phyloP scores from a whole-genome alignment of 2,113 vertebrate species.

The Pachycephala philippinensis region DNA sequence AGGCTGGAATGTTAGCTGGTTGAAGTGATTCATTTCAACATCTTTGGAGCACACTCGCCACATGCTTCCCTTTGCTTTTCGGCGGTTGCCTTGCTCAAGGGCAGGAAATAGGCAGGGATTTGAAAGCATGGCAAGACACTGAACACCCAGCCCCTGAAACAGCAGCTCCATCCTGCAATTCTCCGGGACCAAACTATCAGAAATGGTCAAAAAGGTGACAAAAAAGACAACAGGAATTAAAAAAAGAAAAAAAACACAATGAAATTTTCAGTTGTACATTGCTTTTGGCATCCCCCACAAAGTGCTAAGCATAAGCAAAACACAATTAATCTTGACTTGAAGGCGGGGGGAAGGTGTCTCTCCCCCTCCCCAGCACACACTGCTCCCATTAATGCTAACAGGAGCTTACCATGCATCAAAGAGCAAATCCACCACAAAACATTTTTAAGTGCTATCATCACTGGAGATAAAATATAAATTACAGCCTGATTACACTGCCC shows the following conservation, averaged over 20 bases:
- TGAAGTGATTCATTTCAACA: slow-evolving; percentile 20
- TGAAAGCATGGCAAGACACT: not conserved
- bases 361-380: not conserved
- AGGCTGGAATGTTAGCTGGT: slow-evolving; percentile 13
- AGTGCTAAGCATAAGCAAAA: not conserved
- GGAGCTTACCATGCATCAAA: slow-evolving; percentile 51
- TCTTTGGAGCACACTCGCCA: slow-evolving; percentile 31
- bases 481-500: not conserved
- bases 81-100: not conserved
- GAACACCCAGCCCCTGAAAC: not conserved
- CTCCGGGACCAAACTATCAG: not conserved
- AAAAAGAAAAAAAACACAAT: not conserved
- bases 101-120: slow-evolving; percentile 16
- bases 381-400: slow-evolving; percentile 47
- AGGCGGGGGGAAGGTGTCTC: not conserved
- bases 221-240: not conserved
- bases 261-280: not conserved
- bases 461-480: slow-evolving; percentile 52
- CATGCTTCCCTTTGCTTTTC: not conserved
- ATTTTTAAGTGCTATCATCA: slow-evolving; percentile 56
- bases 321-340: not conserved
- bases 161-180: not conserved
- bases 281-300: not conserved
- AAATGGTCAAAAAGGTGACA: not conserved
- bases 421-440: slow-evolving; percentile 39